Evolutionary conservation across 2,888 invertebrate genomes (phyloP).

Genomic region (Odontothrips loti): DNA sequence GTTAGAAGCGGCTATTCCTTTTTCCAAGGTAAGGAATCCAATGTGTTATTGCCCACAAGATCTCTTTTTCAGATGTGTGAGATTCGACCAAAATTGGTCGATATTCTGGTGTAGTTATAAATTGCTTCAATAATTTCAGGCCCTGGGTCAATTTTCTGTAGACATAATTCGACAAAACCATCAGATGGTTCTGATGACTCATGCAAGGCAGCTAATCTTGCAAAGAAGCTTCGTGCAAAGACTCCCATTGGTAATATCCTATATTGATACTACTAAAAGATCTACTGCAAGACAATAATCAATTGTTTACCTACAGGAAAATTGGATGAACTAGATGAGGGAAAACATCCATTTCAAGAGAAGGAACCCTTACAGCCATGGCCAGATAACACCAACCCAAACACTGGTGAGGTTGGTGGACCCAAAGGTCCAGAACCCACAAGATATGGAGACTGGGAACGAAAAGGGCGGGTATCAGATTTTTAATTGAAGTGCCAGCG

Average conservation of each 20-base stretch:
- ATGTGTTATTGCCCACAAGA: too few species aligned
- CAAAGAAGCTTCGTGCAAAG: background rate
- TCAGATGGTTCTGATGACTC: background rate
- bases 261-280: background rate
- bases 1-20: too few species aligned
- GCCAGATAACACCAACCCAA: slow-evolving; percentile 83
- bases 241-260: background rate
- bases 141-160: too few species aligned
- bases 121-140: too few species aligned
- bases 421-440: slow-evolving; percentile 98
- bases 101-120: too few species aligned
- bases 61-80: too few species aligned
- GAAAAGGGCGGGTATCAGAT: slow-evolving; percentile 94
- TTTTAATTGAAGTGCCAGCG: slow-evolving; percentile 60
- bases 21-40: too few species aligned
- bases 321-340: slow-evolving; percentile 68
- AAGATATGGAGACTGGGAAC: slow-evolving; percentile 98
- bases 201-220: background rate
- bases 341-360: slow-evolving; percentile 69
- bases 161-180: background rate
- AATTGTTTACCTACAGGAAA: slow-evolving; percentile 51
- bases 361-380: slow-evolving; percentile 78
- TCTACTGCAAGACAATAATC: background rate
- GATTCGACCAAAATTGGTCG: too few species aligned
- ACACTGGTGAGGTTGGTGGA: slow-evolving; percentile 92